Percentiles rank a stretch among this genome's conserved stretches.
Conservation (phyloP, 1,140 invertebrate species). For the Pseudobourletiella spinata region DNA sequence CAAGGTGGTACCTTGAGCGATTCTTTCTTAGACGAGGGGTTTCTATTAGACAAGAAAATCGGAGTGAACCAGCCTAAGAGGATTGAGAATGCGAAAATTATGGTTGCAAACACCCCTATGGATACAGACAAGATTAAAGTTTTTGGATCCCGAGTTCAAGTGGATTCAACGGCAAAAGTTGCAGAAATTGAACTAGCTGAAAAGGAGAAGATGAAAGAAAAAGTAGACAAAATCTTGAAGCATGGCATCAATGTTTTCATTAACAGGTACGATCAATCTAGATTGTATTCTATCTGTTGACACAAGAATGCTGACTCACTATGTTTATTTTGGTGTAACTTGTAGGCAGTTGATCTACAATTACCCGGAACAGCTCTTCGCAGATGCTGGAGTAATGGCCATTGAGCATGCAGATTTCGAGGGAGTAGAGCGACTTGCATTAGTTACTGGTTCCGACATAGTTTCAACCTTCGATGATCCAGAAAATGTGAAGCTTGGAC, state of each 20-base stretch:
- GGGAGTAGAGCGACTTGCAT: constrained; percentile 91
- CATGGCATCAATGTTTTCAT: constrained; percentile 99
- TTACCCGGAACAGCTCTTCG: constrained; percentile 98
- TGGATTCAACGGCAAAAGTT: constrained; percentile 96
- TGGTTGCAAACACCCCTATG: constrained; percentile 99
- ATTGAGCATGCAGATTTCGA: constrained; percentile 99
- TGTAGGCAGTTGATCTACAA: constrained; percentile 99
- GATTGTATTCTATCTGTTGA: constrained; percentile 23
- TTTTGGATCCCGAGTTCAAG: constrained; percentile 95
- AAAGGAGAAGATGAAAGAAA: constrained; percentile 99
- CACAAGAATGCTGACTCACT: too few species aligned
- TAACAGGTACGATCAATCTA: constrained; percentile 59
- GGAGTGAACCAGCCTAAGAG: constrained; percentile 65
- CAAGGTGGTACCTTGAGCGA: constrained; percentile 83
- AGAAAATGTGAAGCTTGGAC: constrained; percentile 81
- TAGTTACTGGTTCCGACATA: constrained; percentile 97
- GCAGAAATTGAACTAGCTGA: constrained; percentile 96
- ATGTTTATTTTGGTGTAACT: too few species aligned
- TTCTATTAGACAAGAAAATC: constrained; percentile 92
- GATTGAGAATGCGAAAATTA: constrained; percentile 86
- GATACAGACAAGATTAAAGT: constrained; percentile 99
- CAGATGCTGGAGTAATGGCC: constrained; percentile 96
- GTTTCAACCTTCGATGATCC: constrained; percentile 97
- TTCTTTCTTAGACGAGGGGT: constrained; percentile 97
- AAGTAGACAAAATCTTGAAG: constrained; percentile 92